Evolutionary conservation across 1,140 invertebrate species (phyloP).

Genomic region (Macrobrachium nipponense): DNA sequence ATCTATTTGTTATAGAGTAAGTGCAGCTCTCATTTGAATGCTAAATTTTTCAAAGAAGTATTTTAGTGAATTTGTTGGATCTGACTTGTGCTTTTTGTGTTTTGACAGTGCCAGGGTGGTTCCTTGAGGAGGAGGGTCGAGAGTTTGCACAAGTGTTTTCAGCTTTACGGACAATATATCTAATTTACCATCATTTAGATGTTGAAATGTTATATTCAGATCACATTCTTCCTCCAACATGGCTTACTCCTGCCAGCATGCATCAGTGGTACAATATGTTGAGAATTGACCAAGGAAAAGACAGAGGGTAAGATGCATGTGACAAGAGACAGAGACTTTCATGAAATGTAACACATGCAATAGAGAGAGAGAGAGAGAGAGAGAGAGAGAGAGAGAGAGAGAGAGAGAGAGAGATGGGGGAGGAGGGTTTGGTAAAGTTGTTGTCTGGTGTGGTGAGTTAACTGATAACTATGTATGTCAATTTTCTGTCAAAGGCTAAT

Average conservation of each 20-base stretch:
- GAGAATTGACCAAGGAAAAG: slow-evolving; percentile 77
- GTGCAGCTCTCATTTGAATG: no score
- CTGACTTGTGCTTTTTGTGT: not conserved
- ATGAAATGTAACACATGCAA: no score
- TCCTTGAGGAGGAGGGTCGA: slow-evolving; percentile 71
- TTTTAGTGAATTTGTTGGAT: slow-evolving; percentile 56
- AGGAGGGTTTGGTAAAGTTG: no score
- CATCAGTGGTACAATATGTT: slow-evolving; percentile 80
- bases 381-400: no score
- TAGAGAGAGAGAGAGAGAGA: no score
- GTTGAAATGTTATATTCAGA: slow-evolving; percentile 78
- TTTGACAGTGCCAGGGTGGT: slow-evolving; percentile 37
- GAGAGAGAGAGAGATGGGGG: no score
- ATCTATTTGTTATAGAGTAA: no score
- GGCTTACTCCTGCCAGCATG: slow-evolving; percentile 76
- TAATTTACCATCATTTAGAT: slow-evolving; percentile 80
- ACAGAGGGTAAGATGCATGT: slow-evolving; percentile 66
- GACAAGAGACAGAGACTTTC: not conserved
- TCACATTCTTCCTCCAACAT: slow-evolving; percentile 78
- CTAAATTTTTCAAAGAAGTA: not conserved
- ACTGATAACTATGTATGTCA: no score
- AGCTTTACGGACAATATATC: slow-evolving; percentile 77
- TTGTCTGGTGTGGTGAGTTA: no score
- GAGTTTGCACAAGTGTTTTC: slow-evolving; percentile 75
- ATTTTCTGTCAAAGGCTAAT: no score